Evolutionary conservation across 2,113 vertebrate genomes (phyloP).

Genomic region (Perognathus longimembris): DNA sequence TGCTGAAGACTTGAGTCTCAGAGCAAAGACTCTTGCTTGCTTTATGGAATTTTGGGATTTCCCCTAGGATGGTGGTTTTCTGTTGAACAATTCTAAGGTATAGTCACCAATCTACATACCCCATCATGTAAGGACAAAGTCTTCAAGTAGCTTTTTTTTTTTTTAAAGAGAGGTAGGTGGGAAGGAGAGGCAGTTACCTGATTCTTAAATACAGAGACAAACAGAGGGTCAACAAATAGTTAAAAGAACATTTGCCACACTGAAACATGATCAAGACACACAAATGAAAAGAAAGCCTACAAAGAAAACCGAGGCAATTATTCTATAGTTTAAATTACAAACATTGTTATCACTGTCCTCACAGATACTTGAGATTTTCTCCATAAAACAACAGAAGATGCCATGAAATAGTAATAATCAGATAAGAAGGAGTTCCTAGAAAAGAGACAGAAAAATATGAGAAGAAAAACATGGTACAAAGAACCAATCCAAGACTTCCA

Average conservation of each 20-base stretch:
- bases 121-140: neutral
- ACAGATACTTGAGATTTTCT: neutral
- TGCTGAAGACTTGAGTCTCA: neutral
- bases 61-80: neutral
- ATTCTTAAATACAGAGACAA: constrained; percentile 30
- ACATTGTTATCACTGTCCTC: neutral
- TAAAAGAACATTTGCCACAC: neutral
- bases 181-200: neutral
- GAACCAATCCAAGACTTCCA: neutral
- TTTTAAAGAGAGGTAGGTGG: no score
- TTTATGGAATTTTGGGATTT: neutral
- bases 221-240: neutral
- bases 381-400: neutral
- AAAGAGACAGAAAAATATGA: neutral
- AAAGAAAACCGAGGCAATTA: constrained; percentile 32
- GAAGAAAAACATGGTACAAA: neutral
- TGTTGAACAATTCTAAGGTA: neutral
- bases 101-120: neutral
- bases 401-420: neutral
- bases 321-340: neutral
- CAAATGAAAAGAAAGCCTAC: neutral
- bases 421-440: neutral
- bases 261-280: neutral
- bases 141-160: neutral
- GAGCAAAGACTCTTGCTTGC: neutral